Percentiles rank a stretch among this genome's conserved stretches.
Conservation (phyloP, 2,888 invertebrate genomes). For the Synanthedon formicaeformis region DNA sequence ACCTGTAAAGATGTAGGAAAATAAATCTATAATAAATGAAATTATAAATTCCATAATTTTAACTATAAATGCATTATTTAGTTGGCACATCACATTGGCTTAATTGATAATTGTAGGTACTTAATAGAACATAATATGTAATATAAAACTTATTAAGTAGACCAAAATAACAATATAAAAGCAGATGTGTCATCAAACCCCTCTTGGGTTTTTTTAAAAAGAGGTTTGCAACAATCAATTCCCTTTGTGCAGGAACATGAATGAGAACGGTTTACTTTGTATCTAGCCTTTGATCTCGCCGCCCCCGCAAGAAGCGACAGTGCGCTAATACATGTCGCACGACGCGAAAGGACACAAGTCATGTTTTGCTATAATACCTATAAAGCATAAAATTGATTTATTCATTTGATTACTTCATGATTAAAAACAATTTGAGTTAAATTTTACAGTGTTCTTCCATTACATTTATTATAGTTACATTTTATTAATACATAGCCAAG, state of each 20-base stretch:
- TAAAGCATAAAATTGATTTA: neutral
- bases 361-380: neutral
- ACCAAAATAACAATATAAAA: slow-evolving; percentile 11
- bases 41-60: no score
- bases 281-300: slow-evolving; percentile 69
- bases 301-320: slow-evolving; percentile 67
- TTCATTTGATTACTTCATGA: neutral
- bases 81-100: no score
- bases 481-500: no score
- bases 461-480: no score
- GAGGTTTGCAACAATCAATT: slow-evolving; percentile 69
- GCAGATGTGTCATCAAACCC: slow-evolving; percentile 54
- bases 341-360: slow-evolving; percentile 4
- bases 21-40: no score
- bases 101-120: no score
- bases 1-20: no score
- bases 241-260: slow-evolving; percentile 68
- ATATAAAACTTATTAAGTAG: no score
- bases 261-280: slow-evolving; percentile 66
- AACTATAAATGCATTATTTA: no score
- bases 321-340: slow-evolving; percentile 57
- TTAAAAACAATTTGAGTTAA: no score
- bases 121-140: no score
- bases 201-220: slow-evolving; percentile 35
- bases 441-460: no score